Evolutionary conservation across 2,797 vertebrate genomes (phyloP).

Genomic region (Cuniculus paca): DNA sequence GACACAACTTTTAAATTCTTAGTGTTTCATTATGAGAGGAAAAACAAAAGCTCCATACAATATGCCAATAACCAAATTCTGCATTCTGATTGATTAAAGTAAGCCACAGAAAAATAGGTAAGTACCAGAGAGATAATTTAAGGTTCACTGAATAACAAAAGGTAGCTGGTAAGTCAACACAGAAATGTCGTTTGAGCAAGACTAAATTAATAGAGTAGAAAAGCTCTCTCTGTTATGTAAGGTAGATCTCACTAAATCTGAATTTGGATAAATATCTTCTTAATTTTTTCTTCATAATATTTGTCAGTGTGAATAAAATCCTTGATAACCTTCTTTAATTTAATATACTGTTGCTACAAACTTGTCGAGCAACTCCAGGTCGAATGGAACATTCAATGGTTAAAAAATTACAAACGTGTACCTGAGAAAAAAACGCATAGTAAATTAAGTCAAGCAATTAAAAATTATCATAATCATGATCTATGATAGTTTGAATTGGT

Average conservation of each 20-base stretch:
- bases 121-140: not conserved
- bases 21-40: constrained; percentile 1
- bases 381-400: not conserved
- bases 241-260: not conserved
- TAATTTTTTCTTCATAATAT: not conserved
- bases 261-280: not conserved
- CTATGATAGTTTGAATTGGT: not conserved
- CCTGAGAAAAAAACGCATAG: not conserved
- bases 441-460: not conserved
- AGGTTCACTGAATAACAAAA: not conserved
- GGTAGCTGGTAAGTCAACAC: not conserved
- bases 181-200: not conserved
- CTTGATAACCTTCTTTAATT: not conserved
- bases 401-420: not conserved
- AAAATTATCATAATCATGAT: not conserved
- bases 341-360: not conserved
- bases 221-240: not conserved
- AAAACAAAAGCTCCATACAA: not conserved
- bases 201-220: not conserved
- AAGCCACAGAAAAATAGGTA: not conserved
- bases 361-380: constrained; percentile 18
- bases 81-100: not conserved
- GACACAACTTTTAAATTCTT: not conserved
- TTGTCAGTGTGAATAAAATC: constrained; percentile 21
- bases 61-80: not conserved